Percentiles rank a stretch among this genome's conserved stretches.
These are phyloP conservation scores for Zoanthus solanderi DNA, from an alignment of 92 coral and sea anemone species.

Conservation along the genomic window DNA sequence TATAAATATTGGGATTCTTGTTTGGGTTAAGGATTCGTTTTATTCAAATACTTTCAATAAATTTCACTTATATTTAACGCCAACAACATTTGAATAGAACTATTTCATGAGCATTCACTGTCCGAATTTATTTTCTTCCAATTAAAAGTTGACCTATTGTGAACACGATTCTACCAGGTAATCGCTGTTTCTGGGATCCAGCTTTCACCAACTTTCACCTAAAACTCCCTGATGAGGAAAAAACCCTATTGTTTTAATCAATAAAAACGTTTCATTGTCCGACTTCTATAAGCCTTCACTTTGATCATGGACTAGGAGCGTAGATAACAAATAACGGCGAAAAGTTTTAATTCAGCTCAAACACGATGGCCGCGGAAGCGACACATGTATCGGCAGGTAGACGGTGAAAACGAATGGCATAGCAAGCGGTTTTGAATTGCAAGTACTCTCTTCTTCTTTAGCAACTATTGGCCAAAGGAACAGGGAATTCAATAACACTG, in stretches of 20 bases:
- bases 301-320: not conserved
- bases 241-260: not conserved
- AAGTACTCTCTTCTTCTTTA: not conserved
- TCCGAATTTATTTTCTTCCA: not conserved
- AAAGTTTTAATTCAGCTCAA: not conserved
- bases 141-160: slow-evolving; percentile 4
- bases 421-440: not conserved
- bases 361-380: not conserved
- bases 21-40: not conserved
- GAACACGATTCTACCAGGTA: not conserved
- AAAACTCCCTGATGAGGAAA: not conserved
- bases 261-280: slow-evolving; percentile 16
- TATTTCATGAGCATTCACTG: not conserved
- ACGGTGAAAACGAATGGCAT: slow-evolving; percentile 10
- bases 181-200: slow-evolving; percentile 16
- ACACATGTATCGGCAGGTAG: slow-evolving; percentile 46
- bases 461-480: not conserved
- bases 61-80: not conserved
- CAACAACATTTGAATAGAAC: not conserved
- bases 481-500: not conserved
- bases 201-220: not conserved
- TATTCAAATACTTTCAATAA: not conserved
- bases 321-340: slow-evolving; percentile 11
- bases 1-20: not conserved
- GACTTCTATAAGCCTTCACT: not conserved